Evolutionary conservation across 2,888 invertebrate genomes (phyloP).

Genomic region (Pecten maximus): DNA sequence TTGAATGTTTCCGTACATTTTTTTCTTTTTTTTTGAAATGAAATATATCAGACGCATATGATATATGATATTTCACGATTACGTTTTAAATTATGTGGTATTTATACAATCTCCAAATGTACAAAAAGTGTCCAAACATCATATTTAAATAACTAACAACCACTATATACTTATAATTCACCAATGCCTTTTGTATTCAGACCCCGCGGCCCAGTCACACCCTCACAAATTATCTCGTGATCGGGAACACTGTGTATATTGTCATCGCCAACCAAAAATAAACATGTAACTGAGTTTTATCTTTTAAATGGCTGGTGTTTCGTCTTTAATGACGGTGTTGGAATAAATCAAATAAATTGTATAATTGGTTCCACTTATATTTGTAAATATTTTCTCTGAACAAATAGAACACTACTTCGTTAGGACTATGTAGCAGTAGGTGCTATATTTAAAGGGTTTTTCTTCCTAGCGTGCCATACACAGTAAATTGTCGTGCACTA

Average conservation of each 20-base stretch:
- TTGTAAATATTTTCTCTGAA: background rate
- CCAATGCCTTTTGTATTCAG: background rate
- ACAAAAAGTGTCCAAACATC: background rate
- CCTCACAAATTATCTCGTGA: background rate
- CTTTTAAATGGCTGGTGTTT: background rate
- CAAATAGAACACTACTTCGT: background rate
- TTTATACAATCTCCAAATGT: too few species aligned
- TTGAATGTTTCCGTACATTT: too few species aligned
- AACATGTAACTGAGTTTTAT: background rate
- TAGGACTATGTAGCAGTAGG: too few species aligned
- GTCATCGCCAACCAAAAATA: background rate
- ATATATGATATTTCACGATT: too few species aligned
- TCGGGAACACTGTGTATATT: background rate
- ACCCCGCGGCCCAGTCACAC: background rate
- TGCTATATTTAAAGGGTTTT: too few species aligned
- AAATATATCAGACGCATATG: too few species aligned
- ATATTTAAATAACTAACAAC: background rate
- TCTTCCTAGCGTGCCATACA: too few species aligned
- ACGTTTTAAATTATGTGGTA: too few species aligned
- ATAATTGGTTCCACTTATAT: background rate
- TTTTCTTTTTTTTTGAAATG: too few species aligned
- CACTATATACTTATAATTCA: background rate
- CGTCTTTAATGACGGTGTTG: background rate
- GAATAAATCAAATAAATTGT: background rate
- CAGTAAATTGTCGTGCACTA: too few species aligned